These are phyloP conservation scores for Aspiorhynchus laticeps DNA, from an alignment of 2,113 vertebrate species.

Conservation along the genomic window DNA sequence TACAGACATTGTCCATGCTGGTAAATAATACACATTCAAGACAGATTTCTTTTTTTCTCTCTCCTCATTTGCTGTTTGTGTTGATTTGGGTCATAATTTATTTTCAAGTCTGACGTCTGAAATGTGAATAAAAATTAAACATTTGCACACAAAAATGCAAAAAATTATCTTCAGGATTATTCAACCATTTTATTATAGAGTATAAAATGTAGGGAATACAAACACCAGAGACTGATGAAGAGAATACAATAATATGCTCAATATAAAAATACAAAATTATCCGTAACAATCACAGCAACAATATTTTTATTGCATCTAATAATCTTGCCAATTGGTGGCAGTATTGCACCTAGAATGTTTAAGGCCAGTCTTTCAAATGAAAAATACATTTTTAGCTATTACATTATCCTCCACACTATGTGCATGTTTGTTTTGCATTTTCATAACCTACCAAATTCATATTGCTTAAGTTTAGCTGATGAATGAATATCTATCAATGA, in stretches of 20 bases:
- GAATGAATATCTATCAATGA: background rate
- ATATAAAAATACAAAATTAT: background rate
- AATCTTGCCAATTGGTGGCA: slow-evolving; percentile 40
- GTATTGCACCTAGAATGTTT: background rate
- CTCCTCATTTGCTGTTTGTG: background rate
- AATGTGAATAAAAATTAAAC: background rate
- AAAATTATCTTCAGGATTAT: background rate
- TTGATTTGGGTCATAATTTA: background rate
- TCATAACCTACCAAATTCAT: background rate
- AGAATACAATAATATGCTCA: background rate
- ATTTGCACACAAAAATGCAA: background rate
- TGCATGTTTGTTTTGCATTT: slow-evolving; percentile 10
- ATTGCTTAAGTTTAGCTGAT: background rate
- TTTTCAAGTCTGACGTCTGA: background rate
- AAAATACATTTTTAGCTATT: background rate
- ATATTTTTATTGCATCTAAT: background rate
- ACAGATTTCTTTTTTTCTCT: background rate
- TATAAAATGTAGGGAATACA: background rate
- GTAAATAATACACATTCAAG: background rate
- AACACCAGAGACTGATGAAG: background rate
- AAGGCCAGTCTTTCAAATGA: background rate
- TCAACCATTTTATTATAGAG: background rate
- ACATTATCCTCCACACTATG: background rate
- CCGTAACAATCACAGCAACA: background rate
- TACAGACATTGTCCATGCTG: slow-evolving; percentile 8